Evolutionary conservation across 35 echinoderm and acorn worm genomes (phyloP).

Genomic region (Apostichopus californicus): DNA sequence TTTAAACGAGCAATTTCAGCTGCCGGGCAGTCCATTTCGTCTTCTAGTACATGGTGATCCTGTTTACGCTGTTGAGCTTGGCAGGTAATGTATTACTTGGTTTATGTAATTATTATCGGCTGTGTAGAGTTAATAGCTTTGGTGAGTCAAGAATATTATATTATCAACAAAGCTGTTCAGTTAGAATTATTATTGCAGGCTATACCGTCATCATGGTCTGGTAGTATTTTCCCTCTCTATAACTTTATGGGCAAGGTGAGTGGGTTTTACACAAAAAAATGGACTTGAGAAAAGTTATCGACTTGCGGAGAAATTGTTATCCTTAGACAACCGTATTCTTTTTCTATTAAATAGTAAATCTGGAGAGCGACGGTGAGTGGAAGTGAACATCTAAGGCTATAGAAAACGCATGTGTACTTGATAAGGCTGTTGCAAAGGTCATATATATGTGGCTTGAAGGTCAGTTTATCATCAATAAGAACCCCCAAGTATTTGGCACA

Average conservation of each 20-base stretch:
- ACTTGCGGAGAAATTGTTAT: background rate
- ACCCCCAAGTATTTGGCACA: no score
- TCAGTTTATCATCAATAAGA: no score
- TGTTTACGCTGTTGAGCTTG: background rate
- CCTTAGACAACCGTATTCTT: background rate
- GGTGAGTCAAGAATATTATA: no score
- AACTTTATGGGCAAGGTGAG: background rate
- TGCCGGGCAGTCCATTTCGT: constrained; percentile 27
- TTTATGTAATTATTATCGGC: no score
- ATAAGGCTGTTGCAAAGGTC: no score
- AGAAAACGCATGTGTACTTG: no score
- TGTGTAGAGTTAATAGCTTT: no score
- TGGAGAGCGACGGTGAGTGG: no score
- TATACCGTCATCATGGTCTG: background rate
- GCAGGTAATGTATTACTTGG: no score
- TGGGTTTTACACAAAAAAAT: background rate
- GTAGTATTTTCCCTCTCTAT: background rate
- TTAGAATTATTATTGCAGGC: background rate
- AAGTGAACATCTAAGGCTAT: no score
- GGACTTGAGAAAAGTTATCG: background rate
- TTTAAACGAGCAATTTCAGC: background rate
- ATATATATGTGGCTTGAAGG: no score
- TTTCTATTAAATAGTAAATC: no score
- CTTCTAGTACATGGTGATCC: background rate
- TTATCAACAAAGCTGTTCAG: background rate